These are phyloP conservation scores for Odobenus rosmarus DNA, from an alignment of 2,113 vertebrate species.

Conservation along the genomic window DNA sequence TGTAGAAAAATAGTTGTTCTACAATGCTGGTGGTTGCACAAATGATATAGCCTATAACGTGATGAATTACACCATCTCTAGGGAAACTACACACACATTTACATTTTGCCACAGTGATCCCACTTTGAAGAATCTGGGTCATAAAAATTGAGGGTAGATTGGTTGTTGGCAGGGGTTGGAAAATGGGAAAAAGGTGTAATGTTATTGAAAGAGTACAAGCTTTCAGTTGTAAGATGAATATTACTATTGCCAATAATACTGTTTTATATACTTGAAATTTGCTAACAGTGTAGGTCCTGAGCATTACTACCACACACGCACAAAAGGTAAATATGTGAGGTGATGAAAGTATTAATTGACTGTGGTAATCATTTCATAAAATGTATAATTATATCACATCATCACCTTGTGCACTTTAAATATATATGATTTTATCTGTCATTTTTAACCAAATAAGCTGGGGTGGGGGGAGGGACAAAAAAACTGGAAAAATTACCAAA, in stretches of 20 bases:
- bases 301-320: not conserved
- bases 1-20: not conserved
- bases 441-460: not conserved
- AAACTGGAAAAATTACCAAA: not conserved
- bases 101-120: not conserved
- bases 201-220: not conserved
- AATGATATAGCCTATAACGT: not conserved
- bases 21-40: not conserved
- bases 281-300: not conserved
- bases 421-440: not conserved
- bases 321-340: not conserved
- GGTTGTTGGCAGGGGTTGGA: not conserved
- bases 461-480: not conserved
- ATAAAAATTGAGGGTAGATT: not conserved
- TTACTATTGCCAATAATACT: not conserved
- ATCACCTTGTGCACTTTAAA: not conserved
- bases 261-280: not conserved
- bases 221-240: not conserved
- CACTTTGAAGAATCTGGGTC: not conserved
- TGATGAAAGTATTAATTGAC: not conserved
- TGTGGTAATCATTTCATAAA: not conserved
- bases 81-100: not conserved
- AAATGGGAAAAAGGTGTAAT: not conserved
- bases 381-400: not conserved
- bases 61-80: not conserved